Evolutionary conservation across 2,797 vertebrate genomes (phyloP), one percentile per base, ranked within the genome.

Genomic region (Anas flavirostris): DNA sequence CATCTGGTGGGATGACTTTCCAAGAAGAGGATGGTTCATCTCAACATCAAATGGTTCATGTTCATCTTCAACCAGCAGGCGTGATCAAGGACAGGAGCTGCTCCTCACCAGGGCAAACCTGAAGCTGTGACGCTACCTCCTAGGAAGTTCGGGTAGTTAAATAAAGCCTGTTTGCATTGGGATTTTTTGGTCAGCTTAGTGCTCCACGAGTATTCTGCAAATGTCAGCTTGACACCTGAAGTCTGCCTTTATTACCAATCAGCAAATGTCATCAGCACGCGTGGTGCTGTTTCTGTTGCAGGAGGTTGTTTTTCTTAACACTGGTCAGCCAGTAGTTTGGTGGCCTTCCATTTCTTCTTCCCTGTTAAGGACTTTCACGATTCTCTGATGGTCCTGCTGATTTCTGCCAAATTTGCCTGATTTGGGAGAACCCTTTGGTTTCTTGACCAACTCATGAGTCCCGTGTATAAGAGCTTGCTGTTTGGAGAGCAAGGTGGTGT

Each of bases 361-460:
- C 74, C 60, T 53, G 19, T 81, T 86, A 69, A 75, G 33, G 67
- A 52, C 63, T 83, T 92, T 81, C 66, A 64, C 55, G 41, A 26
- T 62, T 95, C 67, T 92, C 63, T 52, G 55, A 43, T 79, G 80
- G 76, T 63, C 63, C 76, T 64, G 81, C 74, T 92, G 70, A n/a
- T 83, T 92, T 73, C 80, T 52, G 82, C 77, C 59, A 64, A 53
- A 73, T 84, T 82, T 82, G 10, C 55, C 29, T 60, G 88, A 55
- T 1, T 0, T 31, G 53, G 39, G 70, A 86, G 74, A 76, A 66
- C 66, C 50, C 46, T 93, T 88, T 81, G 77, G 43, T 79, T 81
- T 91, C 90, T 58, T 68, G 31, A 19, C 69, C 62, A 16, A 58
- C 52, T n/a, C 17, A 7, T 13, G 26, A 88, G 37, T 63, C 33